A percentile compares a stretch with the other conserved stretches of the same genome.
phyloP scores from a whole-genome alignment of 2,797 vertebrate species.

The Ficedula albicollis region DNA sequence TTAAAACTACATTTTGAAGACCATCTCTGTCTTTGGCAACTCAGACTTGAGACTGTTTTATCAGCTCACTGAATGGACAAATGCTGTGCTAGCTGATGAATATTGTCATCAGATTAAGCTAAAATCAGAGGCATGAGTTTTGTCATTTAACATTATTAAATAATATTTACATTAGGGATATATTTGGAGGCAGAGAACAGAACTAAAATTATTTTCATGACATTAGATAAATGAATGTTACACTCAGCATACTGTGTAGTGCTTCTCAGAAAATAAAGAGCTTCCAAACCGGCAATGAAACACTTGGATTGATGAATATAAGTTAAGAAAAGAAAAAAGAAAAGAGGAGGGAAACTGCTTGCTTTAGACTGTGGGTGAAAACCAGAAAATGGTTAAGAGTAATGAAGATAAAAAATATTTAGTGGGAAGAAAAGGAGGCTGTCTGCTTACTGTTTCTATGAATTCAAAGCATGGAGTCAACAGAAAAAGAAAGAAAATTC shows the following conservation, averaged over 20 bases:
- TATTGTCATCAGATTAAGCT: slow-evolving; percentile 31
- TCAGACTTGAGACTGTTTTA: slow-evolving; percentile 50
- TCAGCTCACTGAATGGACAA: slow-evolving; percentile 51
- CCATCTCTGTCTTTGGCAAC: slow-evolving; percentile 48
- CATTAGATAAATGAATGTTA: background rate
- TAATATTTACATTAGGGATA: background rate
- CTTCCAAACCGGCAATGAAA: background rate
- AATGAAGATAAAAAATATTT: background rate
- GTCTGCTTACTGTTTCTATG: background rate
- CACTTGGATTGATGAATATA: background rate
- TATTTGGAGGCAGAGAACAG: background rate
- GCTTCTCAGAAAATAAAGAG: background rate
- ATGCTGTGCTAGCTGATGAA: slow-evolving; percentile 45
- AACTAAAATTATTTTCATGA: background rate
- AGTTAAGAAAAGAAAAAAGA: background rate
- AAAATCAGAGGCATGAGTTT: slow-evolving; percentile 57
- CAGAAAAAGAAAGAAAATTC: background rate
- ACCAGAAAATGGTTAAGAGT: background rate
- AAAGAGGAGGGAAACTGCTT: background rate
- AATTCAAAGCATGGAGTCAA: background rate
- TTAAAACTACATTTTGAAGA: slow-evolving; percentile 73
- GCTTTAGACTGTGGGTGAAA: background rate
- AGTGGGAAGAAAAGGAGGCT: background rate
- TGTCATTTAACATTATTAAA: slow-evolving; percentile 56
- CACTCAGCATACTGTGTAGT: background rate